phyloP scores from a whole-genome alignment of 2,888 invertebrate species.

The Heliconius erato region DNA sequence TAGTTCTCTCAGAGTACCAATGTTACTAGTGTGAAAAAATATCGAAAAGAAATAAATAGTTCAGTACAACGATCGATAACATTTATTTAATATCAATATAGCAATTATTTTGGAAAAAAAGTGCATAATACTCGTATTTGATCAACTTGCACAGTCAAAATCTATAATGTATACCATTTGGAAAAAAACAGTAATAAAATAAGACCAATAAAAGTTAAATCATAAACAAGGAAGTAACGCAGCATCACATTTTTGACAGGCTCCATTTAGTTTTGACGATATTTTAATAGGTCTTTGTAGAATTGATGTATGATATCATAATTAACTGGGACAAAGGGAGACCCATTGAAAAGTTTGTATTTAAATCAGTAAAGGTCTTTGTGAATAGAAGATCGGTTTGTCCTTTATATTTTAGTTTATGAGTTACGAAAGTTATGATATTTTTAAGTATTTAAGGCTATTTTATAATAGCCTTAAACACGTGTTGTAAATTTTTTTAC shows the following conservation, averaged over 20 bases:
- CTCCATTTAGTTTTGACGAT: slow-evolving; percentile 63
- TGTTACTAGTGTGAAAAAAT: too few relatives aligned
- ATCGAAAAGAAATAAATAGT: too few relatives aligned
- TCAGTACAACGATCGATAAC: too few relatives aligned
- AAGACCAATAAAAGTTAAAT: background rate
- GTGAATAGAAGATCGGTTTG: slow-evolving; percentile 5
- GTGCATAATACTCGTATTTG: too few relatives aligned
- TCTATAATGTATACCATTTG: background rate
- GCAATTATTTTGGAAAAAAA: too few relatives aligned
- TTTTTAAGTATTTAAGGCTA: background rate
- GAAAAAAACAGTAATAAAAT: background rate
- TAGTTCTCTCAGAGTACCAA: too few relatives aligned
- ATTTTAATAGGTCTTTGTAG: slow-evolving; percentile 66
- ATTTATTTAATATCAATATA: too few relatives aligned
- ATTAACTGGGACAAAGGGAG: slow-evolving; percentile 71
- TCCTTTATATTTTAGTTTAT: slow-evolving; percentile 24
- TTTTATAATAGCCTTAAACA: too few relatives aligned
- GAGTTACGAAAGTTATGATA: background rate
- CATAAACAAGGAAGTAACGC: background rate
- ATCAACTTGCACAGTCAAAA: too few relatives aligned
- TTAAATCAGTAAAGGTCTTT: slow-evolving; percentile 38
- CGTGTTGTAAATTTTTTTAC: background rate
- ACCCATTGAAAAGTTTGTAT: slow-evolving; percentile 47
- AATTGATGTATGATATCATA: slow-evolving; percentile 82
- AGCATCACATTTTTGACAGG: slow-evolving; percentile 11